Percentiles rank a stretch among this genome's conserved stretches.
phyloP scores from a whole-genome alignment of 2,888 invertebrate genomes.

The Heterodera filipjevi region DNA sequence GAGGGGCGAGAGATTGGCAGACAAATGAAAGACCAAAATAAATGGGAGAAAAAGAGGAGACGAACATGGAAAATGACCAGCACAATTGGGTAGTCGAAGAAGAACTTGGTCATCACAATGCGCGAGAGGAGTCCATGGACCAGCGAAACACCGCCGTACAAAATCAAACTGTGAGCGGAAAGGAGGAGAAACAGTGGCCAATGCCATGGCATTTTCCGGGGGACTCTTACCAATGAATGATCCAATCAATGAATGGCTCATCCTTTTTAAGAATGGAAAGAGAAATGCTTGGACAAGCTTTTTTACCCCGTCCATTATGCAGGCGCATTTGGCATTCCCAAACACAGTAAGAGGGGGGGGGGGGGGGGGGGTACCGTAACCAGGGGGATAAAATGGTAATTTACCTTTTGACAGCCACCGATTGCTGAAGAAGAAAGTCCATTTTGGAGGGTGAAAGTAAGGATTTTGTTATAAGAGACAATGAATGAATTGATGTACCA shows the following conservation, averaged over 20 bases:
- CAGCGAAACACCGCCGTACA: constrained; percentile 44
- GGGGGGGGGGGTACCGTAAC: background rate
- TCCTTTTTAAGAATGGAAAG: no score
- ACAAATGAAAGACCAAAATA: no score
- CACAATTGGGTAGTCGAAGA: constrained; percentile 69
- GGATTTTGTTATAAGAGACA: background rate
- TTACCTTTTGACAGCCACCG: constrained; percentile 7
- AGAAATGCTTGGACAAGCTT: no score
- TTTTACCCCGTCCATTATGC: no score
- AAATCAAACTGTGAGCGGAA: constrained; percentile 33
- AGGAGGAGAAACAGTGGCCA: no score
- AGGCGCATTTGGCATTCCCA: no score
- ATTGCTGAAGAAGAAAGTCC: constrained; percentile 12
- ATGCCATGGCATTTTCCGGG: no score
- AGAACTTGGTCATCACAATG: constrained; percentile 58
- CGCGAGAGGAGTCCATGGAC: constrained; percentile 42
- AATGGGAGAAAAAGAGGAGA: background rate
- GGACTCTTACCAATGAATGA: no score
- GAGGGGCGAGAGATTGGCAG: background rate
- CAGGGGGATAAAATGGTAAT: background rate
- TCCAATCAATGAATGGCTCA: no score
- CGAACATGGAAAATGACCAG: constrained; percentile 66
- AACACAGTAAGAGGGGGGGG: background rate
- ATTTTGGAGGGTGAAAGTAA: background rate
- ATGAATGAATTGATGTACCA: background rate